phyloP scores from a whole-genome alignment of 2,888 invertebrate species.

The Lasius fuliginosus region DNA sequence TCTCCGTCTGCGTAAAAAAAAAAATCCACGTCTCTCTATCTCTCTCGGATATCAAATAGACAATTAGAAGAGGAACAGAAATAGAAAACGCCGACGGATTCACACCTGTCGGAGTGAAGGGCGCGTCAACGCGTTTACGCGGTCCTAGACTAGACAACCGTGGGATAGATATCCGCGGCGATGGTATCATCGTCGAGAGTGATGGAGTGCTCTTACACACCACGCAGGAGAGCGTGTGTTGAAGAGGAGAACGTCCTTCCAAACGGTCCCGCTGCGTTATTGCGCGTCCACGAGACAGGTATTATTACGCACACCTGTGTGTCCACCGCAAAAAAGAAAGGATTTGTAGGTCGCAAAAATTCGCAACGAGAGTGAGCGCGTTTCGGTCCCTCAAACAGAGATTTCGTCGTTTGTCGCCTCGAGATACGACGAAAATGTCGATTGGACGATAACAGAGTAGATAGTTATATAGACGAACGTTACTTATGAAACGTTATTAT shows the following conservation, averaged over 20 bases:
- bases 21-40: constrained; percentile 26
- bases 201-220: constrained; percentile 79
- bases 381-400: neutral
- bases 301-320: constrained; percentile 75
- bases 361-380: neutral
- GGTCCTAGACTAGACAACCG: constrained; percentile 73
- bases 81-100: constrained; percentile 14
- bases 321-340: constrained; percentile 53
- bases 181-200: constrained; percentile 76
- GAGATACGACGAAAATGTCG: neutral
- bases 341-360: constrained; percentile 3
- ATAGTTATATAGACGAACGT: neutral
- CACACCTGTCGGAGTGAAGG: constrained; percentile 27
- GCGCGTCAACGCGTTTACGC: constrained; percentile 39
- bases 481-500: neutral
- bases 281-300: constrained; percentile 67
- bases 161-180: constrained; percentile 72
- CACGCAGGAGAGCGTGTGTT: constrained; percentile 53
- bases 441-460: neutral
- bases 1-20: constrained; percentile 28
- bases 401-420: neutral
- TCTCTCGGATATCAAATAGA: neutral
- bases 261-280: constrained; percentile 59
- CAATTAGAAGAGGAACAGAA: neutral
- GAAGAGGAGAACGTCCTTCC: constrained; percentile 76